Base-by-base conservation (phyloP, 2,797 vertebrate species). In the Pipistrellus nathusii region DNA sequence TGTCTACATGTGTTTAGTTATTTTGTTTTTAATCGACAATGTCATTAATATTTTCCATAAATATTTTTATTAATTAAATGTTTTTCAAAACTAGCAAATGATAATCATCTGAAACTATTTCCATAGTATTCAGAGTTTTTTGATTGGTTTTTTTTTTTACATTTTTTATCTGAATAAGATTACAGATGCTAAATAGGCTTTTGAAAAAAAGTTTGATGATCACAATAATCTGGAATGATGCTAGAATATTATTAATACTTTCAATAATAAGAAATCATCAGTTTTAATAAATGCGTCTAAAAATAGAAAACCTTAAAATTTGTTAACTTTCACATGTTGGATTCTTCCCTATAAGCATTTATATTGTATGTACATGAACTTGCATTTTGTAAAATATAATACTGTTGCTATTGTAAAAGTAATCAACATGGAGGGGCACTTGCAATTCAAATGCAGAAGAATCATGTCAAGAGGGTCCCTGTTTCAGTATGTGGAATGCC, bases 231-330 rank as follows among this genome's bases (percentile, higher is more conserved):
- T 85, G 7, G 3, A 73, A 73, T 85, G 0, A 21, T 12, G 0
- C 13, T 91, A 48, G 0, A 88, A 66, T 15, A 46, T 94, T 78
- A 41, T 13, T 95, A 91, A 80, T 68, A 53, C 55, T 88, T 62
- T 2, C 20, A 30, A 9, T 94, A 44, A 23, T 38, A 86, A 38
- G 7, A 53, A 41, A 66, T 21, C 8, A 85, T 53, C 93, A n/a
- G 88, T 12, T 62, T 89, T 38, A 57, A 35, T 84, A 71, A 80
- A 77, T 6, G 51, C 3, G 80, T 73, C n/a, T 93, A 35, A 78
- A 83, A 78, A 69, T 3, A 62, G 21, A 96, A 92, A 93, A 46
- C 32, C 8, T 84, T 48, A 88, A n/a, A 68, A 15, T 18, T 87
- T 95, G 69, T 53, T 30, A 93, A 91, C 46, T 27, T 27, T 48